Base-by-base conservation (phyloP, 1,140 invertebrate genomes). In the Drosophila funebris region DNA sequence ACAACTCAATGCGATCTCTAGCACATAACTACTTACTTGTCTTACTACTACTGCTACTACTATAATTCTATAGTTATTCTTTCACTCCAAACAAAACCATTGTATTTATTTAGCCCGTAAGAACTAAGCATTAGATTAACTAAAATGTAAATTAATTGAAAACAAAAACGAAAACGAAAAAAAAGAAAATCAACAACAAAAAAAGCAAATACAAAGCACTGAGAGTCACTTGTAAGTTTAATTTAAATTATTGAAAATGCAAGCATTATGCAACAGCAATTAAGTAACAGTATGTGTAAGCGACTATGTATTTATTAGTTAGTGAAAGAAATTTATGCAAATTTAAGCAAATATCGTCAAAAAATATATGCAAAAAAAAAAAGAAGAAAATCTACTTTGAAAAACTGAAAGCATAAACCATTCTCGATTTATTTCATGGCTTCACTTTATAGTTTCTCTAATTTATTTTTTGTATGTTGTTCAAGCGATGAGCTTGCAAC, bases 251-350 rank as follows among this genome's bases (percentile, higher is more conserved):
- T 77, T 88, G 46, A 83, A 66, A 67, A 69, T 48, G 16, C 27
- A 48, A 36, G 48, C 29, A 64, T n/a, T n/a, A 46, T 22, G 29
- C 11, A 46, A 54, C 36, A 50, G 20, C 18, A 31, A 36, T 22
- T 16, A 70, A 31, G 44, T 50, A 14, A 14, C 18, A 60, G 43
- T 57, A 73, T 52, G 31, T 66, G 13, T 78, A 71, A 75, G 75
- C 60, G 76, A 84, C 71, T 58, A 78, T 88, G 73, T 88, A 85
- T 87, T 73, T 87, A 87, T 88, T 87, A 88, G 83, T 87, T 87
- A 87, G 83, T 76, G 31, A 82, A 76, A 54, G n/a, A 66, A 76
- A 82, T 76, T 78, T 82, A 87, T 85, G 66, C 69, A 85, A 85
- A 78, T 87, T 73, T 76, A 79, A 76, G 74, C 64, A 67, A 79